These are phyloP conservation scores for Equus quagga DNA, from an alignment of 2,113 vertebrate genomes.

Conservation along the genomic window DNA sequence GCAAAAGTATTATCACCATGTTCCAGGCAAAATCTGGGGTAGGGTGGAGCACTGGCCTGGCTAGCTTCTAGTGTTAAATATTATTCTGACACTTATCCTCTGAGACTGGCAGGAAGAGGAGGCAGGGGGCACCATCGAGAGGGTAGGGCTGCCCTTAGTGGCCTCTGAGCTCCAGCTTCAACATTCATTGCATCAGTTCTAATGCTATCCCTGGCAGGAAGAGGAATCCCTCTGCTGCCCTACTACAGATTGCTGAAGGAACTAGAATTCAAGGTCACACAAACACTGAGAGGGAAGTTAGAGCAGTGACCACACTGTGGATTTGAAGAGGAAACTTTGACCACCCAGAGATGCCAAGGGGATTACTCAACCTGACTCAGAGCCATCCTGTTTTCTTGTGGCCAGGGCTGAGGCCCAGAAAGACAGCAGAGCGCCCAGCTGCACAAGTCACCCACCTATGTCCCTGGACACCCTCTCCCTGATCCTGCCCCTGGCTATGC, in stretches of 20 bases:
- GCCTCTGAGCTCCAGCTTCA: background rate
- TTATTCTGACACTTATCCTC: background rate
- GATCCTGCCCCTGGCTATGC: background rate
- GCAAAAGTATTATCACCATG: background rate
- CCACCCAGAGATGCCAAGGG: background rate
- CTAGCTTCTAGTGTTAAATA: background rate
- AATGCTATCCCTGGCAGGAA: background rate
- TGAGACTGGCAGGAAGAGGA: background rate
- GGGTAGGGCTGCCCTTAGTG: background rate
- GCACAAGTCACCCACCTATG: accelerated
- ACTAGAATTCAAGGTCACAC: background rate
- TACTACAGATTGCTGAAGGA: background rate
- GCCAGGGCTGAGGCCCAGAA: background rate
- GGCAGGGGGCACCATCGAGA: background rate
- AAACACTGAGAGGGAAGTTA: background rate
- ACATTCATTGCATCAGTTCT: background rate
- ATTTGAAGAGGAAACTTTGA: background rate
- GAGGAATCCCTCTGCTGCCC: background rate
- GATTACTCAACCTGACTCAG: background rate
- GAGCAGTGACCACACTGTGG: background rate
- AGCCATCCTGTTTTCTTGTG: background rate
- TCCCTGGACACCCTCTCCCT: background rate
- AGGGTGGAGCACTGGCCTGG: background rate
- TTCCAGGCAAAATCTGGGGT: background rate
- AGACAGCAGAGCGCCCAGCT: background rate